Base-by-base conservation (phyloP, 92 coral and sea anemone genomes). In the Zoanthus solanderi region DNA sequence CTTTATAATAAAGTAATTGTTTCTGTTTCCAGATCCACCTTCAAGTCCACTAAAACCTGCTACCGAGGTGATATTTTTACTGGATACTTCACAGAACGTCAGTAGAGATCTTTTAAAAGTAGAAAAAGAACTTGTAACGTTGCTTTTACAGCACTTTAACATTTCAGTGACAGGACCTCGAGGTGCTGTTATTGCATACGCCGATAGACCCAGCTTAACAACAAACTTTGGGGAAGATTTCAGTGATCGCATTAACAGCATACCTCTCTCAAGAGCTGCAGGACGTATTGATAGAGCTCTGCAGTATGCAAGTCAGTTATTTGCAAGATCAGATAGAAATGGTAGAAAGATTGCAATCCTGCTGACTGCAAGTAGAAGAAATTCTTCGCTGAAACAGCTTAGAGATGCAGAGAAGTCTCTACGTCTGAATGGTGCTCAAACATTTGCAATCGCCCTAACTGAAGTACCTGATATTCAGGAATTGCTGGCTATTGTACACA, bases 41-140 rank as follows among this genome's bases (percentile, higher is more conserved):
- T 76, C 78, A 67, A 66, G 83, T 45, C 76, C 84, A 84, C 85
- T 78, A 28, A 78, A 75, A 10, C 67, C 32, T 16, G 83, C 44
- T 23, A 83, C 95, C 13, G 98, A 96, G 44, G 86, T 96, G 9
- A 52, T 96, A n/a, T 95, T 96, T 69, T 71, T 96, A 9, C 83
- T 96, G 94, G 98, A 94, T 83, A 93, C 96, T 0, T 96, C 98
- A 23, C 83, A 88, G n/a, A 88, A 90, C 77, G 92, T 93, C n/a
- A 84, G 78, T 2, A 75, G 45, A 34, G 83, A 83, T 2, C 87
- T 94, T 5, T 93, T 87, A 47, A 18, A 16, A 12, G 86, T 81
- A 45, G 91, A 94, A 88, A 93, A 96, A 75, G 44, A 80, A 6
- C 88, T 96, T 58, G 91, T 93, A 9, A 96, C 94, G 37, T 48